These are phyloP conservation scores for Drosophila varians DNA, from an alignment of 1,140 invertebrate genomes.

Conservation along the genomic window DNA sequence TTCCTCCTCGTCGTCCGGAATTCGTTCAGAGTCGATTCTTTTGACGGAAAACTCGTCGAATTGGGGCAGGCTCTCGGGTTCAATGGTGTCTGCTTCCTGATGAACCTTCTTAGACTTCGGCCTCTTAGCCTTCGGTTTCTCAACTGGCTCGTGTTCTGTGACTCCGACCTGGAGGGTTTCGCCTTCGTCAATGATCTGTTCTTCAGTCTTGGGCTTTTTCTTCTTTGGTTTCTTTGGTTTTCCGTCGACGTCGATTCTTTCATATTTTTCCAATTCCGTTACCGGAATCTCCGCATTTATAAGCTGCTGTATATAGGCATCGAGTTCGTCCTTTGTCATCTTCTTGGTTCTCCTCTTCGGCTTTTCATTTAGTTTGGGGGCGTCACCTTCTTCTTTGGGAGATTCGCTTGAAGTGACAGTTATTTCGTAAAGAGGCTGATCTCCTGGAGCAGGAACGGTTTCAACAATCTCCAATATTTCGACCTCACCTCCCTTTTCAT, in stretches of 20 bases:
- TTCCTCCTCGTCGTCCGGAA: not conserved
- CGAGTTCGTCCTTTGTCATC: constrained; percentile 73
- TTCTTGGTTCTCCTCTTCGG: constrained; percentile 59
- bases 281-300: constrained; percentile 78
- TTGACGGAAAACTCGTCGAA: constrained; percentile 54
- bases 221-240: constrained; percentile 72
- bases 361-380: constrained; percentile 52
- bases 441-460: constrained; percentile 53
- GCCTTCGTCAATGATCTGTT: constrained; percentile 37
- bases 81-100: not conserved
- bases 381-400: constrained; percentile 6
- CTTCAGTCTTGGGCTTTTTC: constrained; percentile 57
- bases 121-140: constrained; percentile 62
- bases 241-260: constrained; percentile 77
- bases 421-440: constrained; percentile 79
- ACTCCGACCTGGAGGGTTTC: constrained; percentile 57
- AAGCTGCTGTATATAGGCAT: constrained; percentile 76
- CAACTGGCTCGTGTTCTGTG: constrained; percentile 52
- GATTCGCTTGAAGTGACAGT: constrained; percentile 64
- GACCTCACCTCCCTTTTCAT: constrained; percentile 62
- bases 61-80: constrained; percentile 15
- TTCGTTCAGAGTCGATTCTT: constrained; percentile 37
- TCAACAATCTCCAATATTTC: constrained; percentile 75
- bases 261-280: constrained; percentile 82
- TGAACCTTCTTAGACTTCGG: constrained; percentile 23